These are phyloP conservation scores for Lydus trimaculatus DNA, from an alignment of 2,888 invertebrate genomes.

Conservation along the genomic window DNA sequence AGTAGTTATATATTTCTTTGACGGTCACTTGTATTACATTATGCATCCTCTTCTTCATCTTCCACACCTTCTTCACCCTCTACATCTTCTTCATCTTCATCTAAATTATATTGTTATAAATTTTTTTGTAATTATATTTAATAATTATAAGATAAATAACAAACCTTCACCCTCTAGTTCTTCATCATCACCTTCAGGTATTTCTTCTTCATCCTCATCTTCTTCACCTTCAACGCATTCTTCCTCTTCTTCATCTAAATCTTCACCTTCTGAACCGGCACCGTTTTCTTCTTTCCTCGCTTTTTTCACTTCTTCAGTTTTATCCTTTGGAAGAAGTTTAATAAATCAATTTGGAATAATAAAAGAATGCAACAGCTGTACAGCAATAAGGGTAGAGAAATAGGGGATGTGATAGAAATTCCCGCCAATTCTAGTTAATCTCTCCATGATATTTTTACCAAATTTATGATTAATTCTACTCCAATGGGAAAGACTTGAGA, in stretches of 20 bases:
- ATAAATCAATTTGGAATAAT: background rate
- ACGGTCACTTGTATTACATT: constrained; percentile 46
- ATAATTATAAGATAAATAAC: constrained; percentile 12
- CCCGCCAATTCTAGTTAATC: background rate
- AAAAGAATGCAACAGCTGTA: too few species aligned
- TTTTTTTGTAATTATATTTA: background rate
- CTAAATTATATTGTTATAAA: constrained; percentile 28
- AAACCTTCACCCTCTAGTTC: constrained; percentile 61
- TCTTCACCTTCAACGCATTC: constrained; percentile 58
- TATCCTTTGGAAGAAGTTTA: constrained; percentile 64
- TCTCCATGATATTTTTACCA: too few species aligned
- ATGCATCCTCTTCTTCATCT: constrained; percentile 61
- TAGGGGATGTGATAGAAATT: background rate
- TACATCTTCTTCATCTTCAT: constrained; percentile 60
- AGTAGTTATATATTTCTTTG: constrained; percentile 31
- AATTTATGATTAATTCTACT: too few species aligned
- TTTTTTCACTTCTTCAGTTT: constrained; percentile 78
- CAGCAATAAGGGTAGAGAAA: too few species aligned
- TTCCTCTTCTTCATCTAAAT: constrained; percentile 72
- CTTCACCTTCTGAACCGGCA: constrained; percentile 68
- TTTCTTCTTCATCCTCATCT: constrained; percentile 60
- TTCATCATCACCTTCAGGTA: constrained; percentile 60
- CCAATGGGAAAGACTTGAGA: background rate
- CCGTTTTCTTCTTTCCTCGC: constrained; percentile 83
- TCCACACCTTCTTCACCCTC: constrained; percentile 59